Evolutionary conservation across 2,113 vertebrate genomes (phyloP).

Genomic region (Leptocoma aspasia): DNA sequence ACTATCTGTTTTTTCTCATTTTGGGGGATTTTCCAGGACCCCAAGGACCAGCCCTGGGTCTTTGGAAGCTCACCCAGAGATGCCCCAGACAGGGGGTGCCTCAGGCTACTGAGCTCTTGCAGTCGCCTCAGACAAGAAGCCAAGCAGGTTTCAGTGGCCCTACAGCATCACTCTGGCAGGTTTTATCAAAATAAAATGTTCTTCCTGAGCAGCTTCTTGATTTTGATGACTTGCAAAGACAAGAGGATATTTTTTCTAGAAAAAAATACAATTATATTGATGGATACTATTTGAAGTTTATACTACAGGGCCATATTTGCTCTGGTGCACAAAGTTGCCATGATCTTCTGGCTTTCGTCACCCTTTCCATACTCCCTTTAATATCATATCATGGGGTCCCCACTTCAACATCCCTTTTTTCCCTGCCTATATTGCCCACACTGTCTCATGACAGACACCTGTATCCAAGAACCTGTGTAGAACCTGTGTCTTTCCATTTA

Average conservation of each 20-base stretch:
- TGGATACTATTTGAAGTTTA: not conserved
- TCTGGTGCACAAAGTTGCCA: not conserved
- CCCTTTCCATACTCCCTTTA: not conserved
- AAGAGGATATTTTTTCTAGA: not conserved
- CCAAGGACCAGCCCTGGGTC: not conserved
- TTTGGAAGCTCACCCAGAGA: not conserved
- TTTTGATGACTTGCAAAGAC: not conserved
- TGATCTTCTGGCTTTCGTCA: not conserved
- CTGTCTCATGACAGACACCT: not conserved
- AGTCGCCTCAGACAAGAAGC: not conserved
- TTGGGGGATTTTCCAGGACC: not conserved
- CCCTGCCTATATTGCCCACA: not conserved
- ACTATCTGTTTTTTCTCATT: fast-evolving
- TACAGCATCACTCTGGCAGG: not conserved
- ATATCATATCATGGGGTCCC: not conserved
- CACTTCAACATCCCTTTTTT: not conserved
- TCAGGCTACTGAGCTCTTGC: not conserved
- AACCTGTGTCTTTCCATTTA: not conserved
- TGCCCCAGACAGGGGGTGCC: not conserved
- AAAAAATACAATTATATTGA: not conserved
- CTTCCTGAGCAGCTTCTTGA: not conserved
- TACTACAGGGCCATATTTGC: not conserved
- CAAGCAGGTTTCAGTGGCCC: not conserved
- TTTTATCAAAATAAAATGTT: not conserved
- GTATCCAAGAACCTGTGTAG: not conserved